phyloP scores from a whole-genome alignment of 2,797 vertebrate species.

The Phaenicophaeus curvirostris region DNA sequence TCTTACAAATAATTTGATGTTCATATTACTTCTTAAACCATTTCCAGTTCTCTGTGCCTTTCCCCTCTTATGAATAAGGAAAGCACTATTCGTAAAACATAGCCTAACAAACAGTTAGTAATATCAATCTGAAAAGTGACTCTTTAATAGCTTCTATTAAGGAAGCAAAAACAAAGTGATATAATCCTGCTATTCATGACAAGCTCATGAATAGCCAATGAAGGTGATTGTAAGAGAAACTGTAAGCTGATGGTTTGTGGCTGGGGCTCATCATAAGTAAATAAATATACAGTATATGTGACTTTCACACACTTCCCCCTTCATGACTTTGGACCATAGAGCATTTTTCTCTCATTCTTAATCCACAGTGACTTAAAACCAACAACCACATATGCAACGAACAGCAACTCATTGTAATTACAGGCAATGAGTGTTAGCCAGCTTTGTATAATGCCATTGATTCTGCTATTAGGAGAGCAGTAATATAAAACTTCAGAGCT shows the following conservation, averaged over 20 bases:
- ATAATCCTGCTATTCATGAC: slow-evolving; percentile 44
- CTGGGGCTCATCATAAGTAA: slow-evolving; percentile 52
- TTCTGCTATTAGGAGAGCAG: slow-evolving; percentile 36
- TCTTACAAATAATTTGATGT: slow-evolving; percentile 46
- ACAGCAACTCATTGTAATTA: slow-evolving; percentile 60
- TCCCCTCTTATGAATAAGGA: slow-evolving; percentile 34
- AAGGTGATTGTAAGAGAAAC: slow-evolving; percentile 42
- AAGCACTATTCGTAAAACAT: slow-evolving; percentile 52
- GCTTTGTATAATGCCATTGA: slow-evolving; percentile 59
- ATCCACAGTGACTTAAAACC: slow-evolving; percentile 65
- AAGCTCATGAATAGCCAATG: slow-evolving; percentile 55
- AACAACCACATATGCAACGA: slow-evolving; percentile 43
- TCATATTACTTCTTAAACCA: slow-evolving; percentile 26
- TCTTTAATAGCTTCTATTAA: slow-evolving; percentile 63
- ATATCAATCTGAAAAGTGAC: slow-evolving; percentile 54
- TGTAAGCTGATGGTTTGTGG: slow-evolving; percentile 51
- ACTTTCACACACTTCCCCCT: slow-evolving; percentile 55
- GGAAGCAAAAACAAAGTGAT: slow-evolving; percentile 62
- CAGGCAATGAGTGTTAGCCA: slow-evolving; percentile 48
- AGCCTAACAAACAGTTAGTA: slow-evolving; percentile 56
- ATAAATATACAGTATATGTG: slow-evolving; percentile 59
- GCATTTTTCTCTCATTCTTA: slow-evolving; percentile 66
- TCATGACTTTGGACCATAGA: slow-evolving; percentile 51
- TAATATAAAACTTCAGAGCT: slow-evolving; percentile 8
- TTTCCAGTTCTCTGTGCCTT: slow-evolving; percentile 8